Conservation (phyloP, 1,140 invertebrate genomes). For the Hycleus cichorii region DNA sequence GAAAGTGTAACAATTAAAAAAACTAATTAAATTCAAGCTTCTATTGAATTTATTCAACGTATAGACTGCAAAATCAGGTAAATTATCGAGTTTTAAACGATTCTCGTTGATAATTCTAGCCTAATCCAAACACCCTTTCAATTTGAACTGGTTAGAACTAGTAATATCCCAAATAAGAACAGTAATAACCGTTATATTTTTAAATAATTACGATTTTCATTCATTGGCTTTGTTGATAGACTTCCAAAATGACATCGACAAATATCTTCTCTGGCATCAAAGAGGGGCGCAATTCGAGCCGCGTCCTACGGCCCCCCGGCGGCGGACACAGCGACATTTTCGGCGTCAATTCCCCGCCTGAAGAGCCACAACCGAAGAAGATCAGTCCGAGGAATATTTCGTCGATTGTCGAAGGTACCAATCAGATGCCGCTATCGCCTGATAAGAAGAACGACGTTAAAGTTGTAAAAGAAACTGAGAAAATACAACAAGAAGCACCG, state of each 20-base stretch:
- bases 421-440: background rate
- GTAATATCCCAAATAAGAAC: too few relatives aligned
- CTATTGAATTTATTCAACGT: too few relatives aligned
- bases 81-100: too few relatives aligned
- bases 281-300: conserved; percentile 32
- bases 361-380: background rate
- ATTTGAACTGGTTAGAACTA: too few relatives aligned
- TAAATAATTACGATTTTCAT: too few relatives aligned
- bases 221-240: background rate
- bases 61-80: too few relatives aligned
- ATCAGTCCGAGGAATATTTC: background rate
- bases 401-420: background rate
- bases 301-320: conserved; percentile 38
- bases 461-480: background rate
- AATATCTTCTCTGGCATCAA: conserved; percentile 30
- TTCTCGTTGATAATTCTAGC: too few relatives aligned
- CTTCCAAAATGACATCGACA: conserved; percentile 35
- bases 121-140: too few relatives aligned
- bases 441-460: background rate
- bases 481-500: background rate
- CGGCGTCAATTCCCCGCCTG: conserved; percentile 7
- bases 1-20: too few relatives aligned
- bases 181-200: too few relatives aligned
- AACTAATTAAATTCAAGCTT: too few relatives aligned
- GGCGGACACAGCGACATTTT: conserved; percentile 39